A percentile compares a stretch with the other conserved stretches of the same genome.
These are phyloP conservation scores for Mactra quadrangularis DNA, from an alignment of 1,140 invertebrate species.

Conservation along the genomic window DNA sequence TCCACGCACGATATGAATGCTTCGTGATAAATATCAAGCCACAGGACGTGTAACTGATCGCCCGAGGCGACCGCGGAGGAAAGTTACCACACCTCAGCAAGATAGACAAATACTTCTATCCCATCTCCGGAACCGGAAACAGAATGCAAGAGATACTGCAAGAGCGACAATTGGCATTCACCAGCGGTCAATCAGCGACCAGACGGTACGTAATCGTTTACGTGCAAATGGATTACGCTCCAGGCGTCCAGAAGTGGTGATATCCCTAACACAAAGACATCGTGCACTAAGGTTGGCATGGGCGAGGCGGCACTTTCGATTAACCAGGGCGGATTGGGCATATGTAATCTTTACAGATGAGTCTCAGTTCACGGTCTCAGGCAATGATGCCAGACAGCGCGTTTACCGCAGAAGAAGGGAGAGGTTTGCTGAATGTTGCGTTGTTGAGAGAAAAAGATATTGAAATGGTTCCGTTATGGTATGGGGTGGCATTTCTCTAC, in stretches of 20 bases:
- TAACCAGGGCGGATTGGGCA: constrained; percentile 47
- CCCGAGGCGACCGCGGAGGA: background rate
- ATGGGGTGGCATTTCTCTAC: constrained; percentile 30
- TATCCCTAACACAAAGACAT: too few species aligned
- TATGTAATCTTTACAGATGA: constrained; percentile 58
- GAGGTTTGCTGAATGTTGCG: too few species aligned
- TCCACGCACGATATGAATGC: background rate
- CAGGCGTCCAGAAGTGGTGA: too few species aligned
- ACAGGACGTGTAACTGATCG: constrained; percentile 24
- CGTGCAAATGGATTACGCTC: too few species aligned
- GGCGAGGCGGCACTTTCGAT: too few species aligned
- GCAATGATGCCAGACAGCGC: background rate
- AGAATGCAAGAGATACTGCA: too few species aligned
- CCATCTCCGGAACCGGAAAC: too few species aligned
- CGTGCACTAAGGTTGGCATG: too few species aligned
- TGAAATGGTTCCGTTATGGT: constrained; percentile 18
- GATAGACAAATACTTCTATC: constrained; percentile 12
- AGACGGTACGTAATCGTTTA: too few species aligned
- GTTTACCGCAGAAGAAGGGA: too few species aligned
- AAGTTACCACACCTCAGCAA: constrained; percentile 7
- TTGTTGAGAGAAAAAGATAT: background rate
- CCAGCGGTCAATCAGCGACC: too few species aligned
- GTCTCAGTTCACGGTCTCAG: constrained; percentile 17
- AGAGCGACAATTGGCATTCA: background rate
- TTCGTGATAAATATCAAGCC: constrained; percentile 2